Percentiles rank a stretch among this genome's conserved stretches.
phyloP scores from a whole-genome alignment of 2,888 invertebrate genomes.

The Drosophila planitibia region DNA sequence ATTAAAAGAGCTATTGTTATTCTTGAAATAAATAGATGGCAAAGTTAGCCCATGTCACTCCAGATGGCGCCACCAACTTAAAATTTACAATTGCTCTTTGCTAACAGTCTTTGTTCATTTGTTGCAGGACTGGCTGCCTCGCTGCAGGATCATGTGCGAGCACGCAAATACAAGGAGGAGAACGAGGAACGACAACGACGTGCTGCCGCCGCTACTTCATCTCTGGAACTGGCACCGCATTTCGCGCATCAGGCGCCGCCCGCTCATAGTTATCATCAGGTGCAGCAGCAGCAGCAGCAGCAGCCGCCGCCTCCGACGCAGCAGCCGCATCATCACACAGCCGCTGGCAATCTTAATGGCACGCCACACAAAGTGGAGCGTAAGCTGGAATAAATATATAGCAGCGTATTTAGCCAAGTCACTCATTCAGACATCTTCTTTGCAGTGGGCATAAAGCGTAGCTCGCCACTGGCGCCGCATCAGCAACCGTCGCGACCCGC shows the following conservation, averaged over 20 bases:
- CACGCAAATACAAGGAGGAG: slow-evolving; percentile 88
- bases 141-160: slow-evolving; percentile 91
- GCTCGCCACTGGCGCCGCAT: slow-evolving; percentile 86
- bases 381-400: slow-evolving; percentile 55
- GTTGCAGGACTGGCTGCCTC: slow-evolving; percentile 91
- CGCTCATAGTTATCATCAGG: slow-evolving; percentile 64
- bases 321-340: slow-evolving; percentile 37
- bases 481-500: slow-evolving; percentile 85
- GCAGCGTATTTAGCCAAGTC: background rate
- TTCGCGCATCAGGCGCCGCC: slow-evolving; percentile 67
- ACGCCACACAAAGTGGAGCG: slow-evolving; percentile 83
- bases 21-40: background rate
- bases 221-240: slow-evolving; percentile 57
- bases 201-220: slow-evolving; percentile 77
- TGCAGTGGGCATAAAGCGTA: slow-evolving; percentile 85
- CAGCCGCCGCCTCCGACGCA: background rate
- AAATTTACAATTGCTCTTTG: background rate
- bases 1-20: background rate
- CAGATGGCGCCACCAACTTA: slow-evolving; percentile 6
- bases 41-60: background rate
- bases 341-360: slow-evolving; percentile 58
- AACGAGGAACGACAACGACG: slow-evolving; percentile 84
- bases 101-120: slow-evolving; percentile 1
- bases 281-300: slow-evolving; percentile 16
- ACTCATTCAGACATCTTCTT: background rate